A percentile compares a stretch with the other conserved stretches of the same genome.
Evolutionary conservation across 1,140 invertebrate genomes (phyloP).

Genomic region (Medauroidea extradentata): DNA sequence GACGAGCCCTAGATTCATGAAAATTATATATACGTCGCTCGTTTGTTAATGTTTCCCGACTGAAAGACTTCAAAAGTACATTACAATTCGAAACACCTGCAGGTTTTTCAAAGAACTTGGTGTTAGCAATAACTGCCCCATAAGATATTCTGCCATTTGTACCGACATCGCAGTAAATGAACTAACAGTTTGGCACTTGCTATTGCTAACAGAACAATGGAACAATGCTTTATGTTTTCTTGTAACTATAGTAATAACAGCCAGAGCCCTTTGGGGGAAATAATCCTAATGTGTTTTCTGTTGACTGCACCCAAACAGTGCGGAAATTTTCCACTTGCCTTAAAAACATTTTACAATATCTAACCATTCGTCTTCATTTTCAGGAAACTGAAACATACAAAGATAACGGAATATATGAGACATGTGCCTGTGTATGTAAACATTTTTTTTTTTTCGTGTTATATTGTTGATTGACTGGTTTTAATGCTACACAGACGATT

Average conservation of each 20-base stretch:
- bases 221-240: conserved; percentile 38
- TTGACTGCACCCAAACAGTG: conserved; percentile 35
- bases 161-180: conserved; percentile 36
- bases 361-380: conserved; percentile 22
- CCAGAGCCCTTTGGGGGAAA: conserved; percentile 33
- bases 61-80: no score
- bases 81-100: no score
- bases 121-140: conserved; percentile 30
- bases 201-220: conserved; percentile 40
- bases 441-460: no score
- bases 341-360: conserved; percentile 27
- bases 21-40: no score
- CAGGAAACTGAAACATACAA: conserved; percentile 10
- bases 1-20: no score
- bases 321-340: conserved; percentile 33
- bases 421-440: no score
- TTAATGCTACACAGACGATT: no score
- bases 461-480: no score
- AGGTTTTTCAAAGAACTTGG: conserved; percentile 24
- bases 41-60: no score
- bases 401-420: no score
- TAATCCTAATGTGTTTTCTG: conserved; percentile 34
- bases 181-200: conserved; percentile 38
- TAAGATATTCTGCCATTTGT: conserved; percentile 35
- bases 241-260: conserved; percentile 43